Conservation (phyloP, 92 coral and sea anemone species). For the Micromussa lordhowensis region DNA sequence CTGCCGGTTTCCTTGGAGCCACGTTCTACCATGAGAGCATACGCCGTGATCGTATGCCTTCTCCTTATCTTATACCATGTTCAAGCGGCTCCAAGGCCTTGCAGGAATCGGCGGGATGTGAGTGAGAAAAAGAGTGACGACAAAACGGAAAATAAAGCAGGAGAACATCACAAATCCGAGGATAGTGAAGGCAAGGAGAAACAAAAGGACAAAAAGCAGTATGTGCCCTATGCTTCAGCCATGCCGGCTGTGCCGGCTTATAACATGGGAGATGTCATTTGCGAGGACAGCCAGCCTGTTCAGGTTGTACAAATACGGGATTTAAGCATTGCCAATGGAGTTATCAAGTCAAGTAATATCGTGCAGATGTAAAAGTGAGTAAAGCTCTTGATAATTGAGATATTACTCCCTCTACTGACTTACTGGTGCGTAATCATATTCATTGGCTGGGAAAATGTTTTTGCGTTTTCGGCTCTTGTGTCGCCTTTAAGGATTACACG, state of each 20-base stretch:
- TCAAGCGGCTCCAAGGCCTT: constrained; percentile 43
- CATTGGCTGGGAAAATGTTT: background rate
- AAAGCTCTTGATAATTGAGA: background rate
- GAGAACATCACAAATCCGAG: constrained; percentile 6
- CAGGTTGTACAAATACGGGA: constrained; percentile 76
- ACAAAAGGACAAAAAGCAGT: constrained; percentile 60
- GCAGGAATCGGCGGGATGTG: constrained; percentile 40
- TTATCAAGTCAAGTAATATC: constrained; percentile 62
- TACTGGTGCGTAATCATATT: background rate
- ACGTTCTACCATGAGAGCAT: background rate
- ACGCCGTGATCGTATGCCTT: constrained; percentile 24
- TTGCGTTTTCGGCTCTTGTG: background rate
- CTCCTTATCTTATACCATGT: constrained; percentile 31
- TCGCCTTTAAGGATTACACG: too few relatives aligned
- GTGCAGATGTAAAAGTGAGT: constrained; percentile 61
- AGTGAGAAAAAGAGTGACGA: constrained; percentile 45
- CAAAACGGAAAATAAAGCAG: constrained; percentile 7
- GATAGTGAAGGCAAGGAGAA: constrained; percentile 13
- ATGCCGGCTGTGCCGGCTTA: constrained; percentile 22
- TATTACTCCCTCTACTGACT: background rate
- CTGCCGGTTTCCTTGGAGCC: background rate
- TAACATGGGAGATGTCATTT: constrained; percentile 45
- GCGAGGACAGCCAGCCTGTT: constrained; percentile 70
- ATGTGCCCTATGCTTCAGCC: constrained; percentile 34
- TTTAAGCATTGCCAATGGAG: constrained; percentile 75